Evolutionary conservation across 2,888 invertebrate species (phyloP).

Genomic region (Monochamus alternatus): DNA sequence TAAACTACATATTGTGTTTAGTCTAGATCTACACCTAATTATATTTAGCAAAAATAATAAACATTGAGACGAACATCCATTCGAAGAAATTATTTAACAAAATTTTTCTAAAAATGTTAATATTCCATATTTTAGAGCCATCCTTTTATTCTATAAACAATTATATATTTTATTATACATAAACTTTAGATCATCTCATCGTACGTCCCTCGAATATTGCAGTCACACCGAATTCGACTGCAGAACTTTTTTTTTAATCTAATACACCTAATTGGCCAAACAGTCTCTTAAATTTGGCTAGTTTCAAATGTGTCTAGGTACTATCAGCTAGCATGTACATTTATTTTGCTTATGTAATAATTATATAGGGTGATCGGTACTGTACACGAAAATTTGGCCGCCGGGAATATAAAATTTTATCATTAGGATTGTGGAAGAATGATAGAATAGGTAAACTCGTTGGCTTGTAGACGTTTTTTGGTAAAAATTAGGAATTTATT

Average conservation of each 20-base stretch:
- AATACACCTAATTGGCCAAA: slow-evolving; percentile 13
- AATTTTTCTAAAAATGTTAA: neutral
- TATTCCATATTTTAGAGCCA: neutral
- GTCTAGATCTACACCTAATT: neutral
- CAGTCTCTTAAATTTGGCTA: slow-evolving; percentile 19
- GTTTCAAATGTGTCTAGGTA: slow-evolving; percentile 9
- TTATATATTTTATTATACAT: neutral
- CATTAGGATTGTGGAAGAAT: no score
- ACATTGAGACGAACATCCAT: slow-evolving; percentile 15
- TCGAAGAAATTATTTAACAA: neutral
- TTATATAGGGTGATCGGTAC: neutral
- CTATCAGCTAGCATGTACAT: neutral
- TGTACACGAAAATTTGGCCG: neutral
- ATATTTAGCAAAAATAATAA: slow-evolving; percentile 10
- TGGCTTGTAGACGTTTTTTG: neutral
- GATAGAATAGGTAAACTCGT: neutral
- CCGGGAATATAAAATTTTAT: neutral
- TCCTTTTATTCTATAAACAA: neutral
- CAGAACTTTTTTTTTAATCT: neutral
- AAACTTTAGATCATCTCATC: neutral
- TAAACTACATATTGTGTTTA: neutral
- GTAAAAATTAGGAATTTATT: neutral
- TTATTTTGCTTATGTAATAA: neutral
- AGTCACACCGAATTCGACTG: neutral
- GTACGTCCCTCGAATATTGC: neutral